phyloP scores from a whole-genome alignment of 53 echinoderm and acorn worm species.

The Glandiceps talaboti region DNA sequence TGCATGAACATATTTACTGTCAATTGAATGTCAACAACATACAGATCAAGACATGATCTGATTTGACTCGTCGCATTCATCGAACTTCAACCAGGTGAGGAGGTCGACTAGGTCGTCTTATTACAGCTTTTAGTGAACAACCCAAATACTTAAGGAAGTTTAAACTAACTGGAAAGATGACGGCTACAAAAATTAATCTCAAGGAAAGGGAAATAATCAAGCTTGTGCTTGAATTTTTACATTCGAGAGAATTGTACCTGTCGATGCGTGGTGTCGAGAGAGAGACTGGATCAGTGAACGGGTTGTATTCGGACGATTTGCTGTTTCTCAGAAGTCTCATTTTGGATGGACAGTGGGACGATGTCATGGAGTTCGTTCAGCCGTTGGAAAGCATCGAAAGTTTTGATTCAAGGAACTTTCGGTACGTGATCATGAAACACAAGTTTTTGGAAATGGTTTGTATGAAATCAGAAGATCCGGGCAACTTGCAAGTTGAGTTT shows the following conservation, averaged over 20 bases:
- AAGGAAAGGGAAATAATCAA: conserved; percentile 83
- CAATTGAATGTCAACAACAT: not conserved
- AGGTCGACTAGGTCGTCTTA: not conserved
- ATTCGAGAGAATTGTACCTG: conserved; percentile 62
- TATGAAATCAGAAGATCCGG: conserved; percentile 82
- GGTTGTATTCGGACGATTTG: conserved; percentile 82
- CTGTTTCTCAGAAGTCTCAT: conserved; percentile 85
- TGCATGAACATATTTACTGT: not conserved
- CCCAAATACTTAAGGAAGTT: not conserved
- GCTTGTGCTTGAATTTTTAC: conserved; percentile 80
- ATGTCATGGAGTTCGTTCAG: conserved; percentile 91
- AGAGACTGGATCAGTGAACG: conserved; percentile 83
- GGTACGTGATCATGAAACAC: conserved; percentile 80
- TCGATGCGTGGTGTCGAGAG: conserved; percentile 87
- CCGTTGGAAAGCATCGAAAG: conserved; percentile 82
- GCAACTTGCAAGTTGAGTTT: conserved; percentile 88
- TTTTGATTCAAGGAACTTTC: conserved; percentile 71
- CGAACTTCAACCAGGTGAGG: not conserved
- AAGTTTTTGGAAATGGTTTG: conserved; percentile 96
- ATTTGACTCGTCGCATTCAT: not conserved
- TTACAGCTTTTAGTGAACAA: not conserved
- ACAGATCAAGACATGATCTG: not conserved
- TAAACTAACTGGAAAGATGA: not conserved
- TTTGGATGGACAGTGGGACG: conserved; percentile 95
- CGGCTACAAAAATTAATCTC: conserved; percentile 16